Evolutionary conservation across 2,797 vertebrate genomes (phyloP).

Genomic region (Melanogrammus aeglefinus): DNA sequence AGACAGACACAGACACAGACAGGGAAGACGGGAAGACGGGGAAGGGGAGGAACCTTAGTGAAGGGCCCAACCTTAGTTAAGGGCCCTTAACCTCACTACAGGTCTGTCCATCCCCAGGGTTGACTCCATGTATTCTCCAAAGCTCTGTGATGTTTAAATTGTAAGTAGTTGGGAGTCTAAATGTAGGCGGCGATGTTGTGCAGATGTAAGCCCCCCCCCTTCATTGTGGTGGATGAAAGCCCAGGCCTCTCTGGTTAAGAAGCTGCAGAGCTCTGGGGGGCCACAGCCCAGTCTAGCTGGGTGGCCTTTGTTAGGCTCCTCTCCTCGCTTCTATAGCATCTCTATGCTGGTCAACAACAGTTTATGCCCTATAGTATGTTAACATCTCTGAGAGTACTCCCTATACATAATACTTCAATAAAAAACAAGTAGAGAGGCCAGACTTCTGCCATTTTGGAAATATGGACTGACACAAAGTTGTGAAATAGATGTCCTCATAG

Average conservation of each 20-base stretch:
- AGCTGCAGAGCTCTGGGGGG: slow-evolving; percentile 61
- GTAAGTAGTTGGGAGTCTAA: slow-evolving; percentile 66
- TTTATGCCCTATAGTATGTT: background rate
- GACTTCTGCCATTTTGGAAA: background rate
- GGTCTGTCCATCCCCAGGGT: slow-evolving; percentile 64
- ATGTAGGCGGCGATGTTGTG: slow-evolving; percentile 71
- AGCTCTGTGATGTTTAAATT: slow-evolving; percentile 74
- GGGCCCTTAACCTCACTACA: slow-evolving; percentile 46
- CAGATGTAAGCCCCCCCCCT: slow-evolving; percentile 71
- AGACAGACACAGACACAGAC: slow-evolving; percentile 33
- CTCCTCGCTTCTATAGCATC: background rate
- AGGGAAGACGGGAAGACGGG: background rate
- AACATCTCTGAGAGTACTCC: background rate
- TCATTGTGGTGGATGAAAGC: slow-evolving; percentile 80
- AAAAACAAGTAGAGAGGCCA: background rate
- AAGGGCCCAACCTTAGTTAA: background rate
- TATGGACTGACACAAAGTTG: background rate
- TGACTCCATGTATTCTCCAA: slow-evolving; percentile 71
- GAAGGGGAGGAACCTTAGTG: slow-evolving; percentile 1
- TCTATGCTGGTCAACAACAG: slow-evolving; percentile 27
- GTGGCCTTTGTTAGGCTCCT: slow-evolving; percentile 62
- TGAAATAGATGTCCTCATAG: background rate
- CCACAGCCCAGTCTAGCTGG: slow-evolving; percentile 62
- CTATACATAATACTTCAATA: background rate
- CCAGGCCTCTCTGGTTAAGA: slow-evolving; percentile 75